A percentile compares a stretch with the other conserved stretches of the same genome.
Conservation (phyloP, 2,888 invertebrate species). For the Drosophila stalkeri region DNA sequence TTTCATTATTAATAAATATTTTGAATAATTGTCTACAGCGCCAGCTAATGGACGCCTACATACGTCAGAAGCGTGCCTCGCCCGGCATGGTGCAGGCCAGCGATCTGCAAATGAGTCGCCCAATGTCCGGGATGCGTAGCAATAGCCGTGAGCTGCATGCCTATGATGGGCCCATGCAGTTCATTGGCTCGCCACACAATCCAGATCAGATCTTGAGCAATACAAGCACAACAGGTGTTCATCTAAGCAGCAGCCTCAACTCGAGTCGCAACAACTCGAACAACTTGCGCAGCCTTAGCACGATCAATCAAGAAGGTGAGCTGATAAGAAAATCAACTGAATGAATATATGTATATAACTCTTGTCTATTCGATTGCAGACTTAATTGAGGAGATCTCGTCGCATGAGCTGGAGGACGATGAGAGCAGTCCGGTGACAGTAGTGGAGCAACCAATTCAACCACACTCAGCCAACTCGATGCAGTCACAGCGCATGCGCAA, state of each 20-base stretch:
- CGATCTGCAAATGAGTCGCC: slow-evolving; percentile 90
- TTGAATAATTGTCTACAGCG: slow-evolving; percentile 86
- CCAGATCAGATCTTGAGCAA: slow-evolving; percentile 89
- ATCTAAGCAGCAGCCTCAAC: slow-evolving; percentile 62
- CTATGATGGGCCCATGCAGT: slow-evolving; percentile 95
- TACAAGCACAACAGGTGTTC: slow-evolving; percentile 43
- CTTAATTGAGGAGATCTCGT: slow-evolving; percentile 84
- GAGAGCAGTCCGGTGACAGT: slow-evolving; percentile 87
- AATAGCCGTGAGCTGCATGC: slow-evolving; percentile 85
- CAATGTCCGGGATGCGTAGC: slow-evolving; percentile 91
- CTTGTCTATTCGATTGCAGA: slow-evolving; percentile 56
- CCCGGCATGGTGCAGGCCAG: slow-evolving; percentile 95
- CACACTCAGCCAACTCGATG: slow-evolving; percentile 77
- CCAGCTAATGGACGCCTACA: slow-evolving; percentile 94
- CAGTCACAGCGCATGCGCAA: slow-evolving; percentile 47
- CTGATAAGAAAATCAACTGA: background rate
- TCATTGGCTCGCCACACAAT: slow-evolving; percentile 92
- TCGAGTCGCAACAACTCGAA: slow-evolving; percentile 65
- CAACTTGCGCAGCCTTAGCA: slow-evolving; percentile 68
- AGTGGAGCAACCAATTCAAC: slow-evolving; percentile 73
- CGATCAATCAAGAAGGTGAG: slow-evolving; percentile 79
- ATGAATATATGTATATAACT: background rate
- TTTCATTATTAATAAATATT: slow-evolving; percentile 2
- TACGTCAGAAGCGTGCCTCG: slow-evolving; percentile 93
- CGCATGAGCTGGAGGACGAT: slow-evolving; percentile 87